These are phyloP conservation scores for Apolygus lucorum DNA, from an alignment of 1,140 invertebrate genomes.

Conservation along the genomic window DNA sequence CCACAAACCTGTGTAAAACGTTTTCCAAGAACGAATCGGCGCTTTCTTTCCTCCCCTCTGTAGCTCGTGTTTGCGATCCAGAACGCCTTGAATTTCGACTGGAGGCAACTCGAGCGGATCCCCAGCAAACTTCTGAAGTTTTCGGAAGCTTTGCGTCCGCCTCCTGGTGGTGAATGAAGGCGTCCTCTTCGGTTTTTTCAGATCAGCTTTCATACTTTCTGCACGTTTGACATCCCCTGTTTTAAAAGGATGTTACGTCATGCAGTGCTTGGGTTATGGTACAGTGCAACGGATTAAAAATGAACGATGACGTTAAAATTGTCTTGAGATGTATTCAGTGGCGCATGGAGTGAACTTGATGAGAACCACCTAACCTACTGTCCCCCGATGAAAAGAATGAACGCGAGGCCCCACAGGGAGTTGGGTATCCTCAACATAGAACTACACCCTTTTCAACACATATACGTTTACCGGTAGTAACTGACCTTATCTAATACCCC, in stretches of 20 bases:
- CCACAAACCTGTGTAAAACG: slow-evolving; percentile 77
- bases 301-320: too few relatives aligned
- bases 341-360: too few relatives aligned
- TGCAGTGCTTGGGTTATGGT: neutral
- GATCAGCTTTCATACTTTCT: slow-evolving; percentile 76
- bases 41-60: slow-evolving; percentile 89
- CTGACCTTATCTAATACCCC: too few relatives aligned
- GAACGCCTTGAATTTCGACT: slow-evolving; percentile 80
- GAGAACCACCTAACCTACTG: too few relatives aligned
- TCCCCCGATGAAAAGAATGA: too few relatives aligned
- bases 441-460: too few relatives aligned
- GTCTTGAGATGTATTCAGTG: too few relatives aligned
- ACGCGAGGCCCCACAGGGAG: too few relatives aligned
- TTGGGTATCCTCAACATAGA: too few relatives aligned
- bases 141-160: slow-evolving; percentile 78
- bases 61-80: slow-evolving; percentile 92
- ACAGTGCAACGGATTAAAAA: too few relatives aligned
- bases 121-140: slow-evolving; percentile 52
- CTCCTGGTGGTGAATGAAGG: slow-evolving; percentile 90
- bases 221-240: slow-evolving; percentile 61
- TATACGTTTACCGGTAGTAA: too few relatives aligned
- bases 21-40: slow-evolving; percentile 90
- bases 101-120: slow-evolving; percentile 70
- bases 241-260: slow-evolving; percentile 6
- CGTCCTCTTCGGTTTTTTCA: slow-evolving; percentile 73